Conservation (phyloP, 2,888 invertebrate genomes). For the Operophtera brumata region DNA sequence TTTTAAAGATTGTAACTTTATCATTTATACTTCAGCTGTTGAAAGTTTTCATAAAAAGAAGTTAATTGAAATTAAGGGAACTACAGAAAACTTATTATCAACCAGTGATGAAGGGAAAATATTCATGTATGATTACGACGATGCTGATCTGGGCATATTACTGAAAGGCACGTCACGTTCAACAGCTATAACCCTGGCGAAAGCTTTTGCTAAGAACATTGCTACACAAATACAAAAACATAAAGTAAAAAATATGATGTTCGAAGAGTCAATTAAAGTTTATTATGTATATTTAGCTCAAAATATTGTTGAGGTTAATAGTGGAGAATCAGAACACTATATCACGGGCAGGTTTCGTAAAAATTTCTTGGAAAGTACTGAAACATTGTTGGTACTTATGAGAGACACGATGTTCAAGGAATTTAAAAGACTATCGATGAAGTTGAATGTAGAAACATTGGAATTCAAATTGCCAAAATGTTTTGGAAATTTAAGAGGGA, state of each 20-base stretch:
- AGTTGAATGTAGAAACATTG: neutral
- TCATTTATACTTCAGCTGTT: conserved; percentile 6
- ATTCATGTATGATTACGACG: conserved; percentile 11
- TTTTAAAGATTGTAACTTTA: neutral
- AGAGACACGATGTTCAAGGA: conserved; percentile 6
- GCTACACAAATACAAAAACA: too few relatives aligned
- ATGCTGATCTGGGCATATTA: neutral
- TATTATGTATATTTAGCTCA: conserved; percentile 14
- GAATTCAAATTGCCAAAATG: conserved; percentile 5
- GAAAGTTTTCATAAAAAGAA: conserved; percentile 9
- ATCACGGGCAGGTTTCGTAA: conserved; percentile 4
- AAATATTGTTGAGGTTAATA: conserved; percentile 1
- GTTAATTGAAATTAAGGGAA: neutral
- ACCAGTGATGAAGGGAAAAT: neutral
- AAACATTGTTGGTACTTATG: conserved; percentile 6
- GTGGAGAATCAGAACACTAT: neutral
- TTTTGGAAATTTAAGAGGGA: conserved; percentile 2
- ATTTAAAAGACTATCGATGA: neutral
- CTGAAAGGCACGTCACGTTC: neutral
- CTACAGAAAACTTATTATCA: conserved; percentile 4
- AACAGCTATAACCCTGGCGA: neutral
- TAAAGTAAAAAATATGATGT: neutral
- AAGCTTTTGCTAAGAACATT: conserved; percentile 5
- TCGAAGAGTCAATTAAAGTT: conserved; percentile 1
- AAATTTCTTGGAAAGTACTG: conserved; percentile 9